Evolutionary conservation across 2,113 vertebrate genomes (phyloP), one percentile per base, ranked within the genome.

Genomic region (Callopanchax toddi): DNA sequence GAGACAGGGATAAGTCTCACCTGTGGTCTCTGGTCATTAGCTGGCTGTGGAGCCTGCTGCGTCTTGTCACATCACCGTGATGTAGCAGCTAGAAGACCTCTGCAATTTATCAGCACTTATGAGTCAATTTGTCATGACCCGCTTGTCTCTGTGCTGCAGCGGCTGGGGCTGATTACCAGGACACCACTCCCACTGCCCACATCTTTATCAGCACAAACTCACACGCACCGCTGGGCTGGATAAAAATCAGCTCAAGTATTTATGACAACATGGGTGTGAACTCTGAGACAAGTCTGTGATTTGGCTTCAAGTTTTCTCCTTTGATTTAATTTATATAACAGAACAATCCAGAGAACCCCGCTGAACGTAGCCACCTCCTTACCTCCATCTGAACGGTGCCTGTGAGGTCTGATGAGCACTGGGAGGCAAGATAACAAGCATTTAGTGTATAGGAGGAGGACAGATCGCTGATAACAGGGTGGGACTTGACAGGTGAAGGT

Each of bases 71-170:
- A 65, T 55, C 69, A 39, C 48, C 56, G 51, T 75, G 71, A 82
- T 82, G 71, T 70, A 72, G 73, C 77, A 71, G 56, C 61, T 56
- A 71, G 29, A 71, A 66, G 57, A 58, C 52, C 65, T 46, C 59
- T 5, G 43, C 88, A 81, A 91, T 92, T 91, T 90, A 90, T 90
- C 89, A 85, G 69, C 86, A 87, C 87, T 92, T 90, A 92, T 54
- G 55, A 84, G 84, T 83, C 86, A 87, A 92, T 92, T 91, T 90
- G 88, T 92, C 89, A 91, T 20, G 79, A 82, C 62, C 61, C 78
- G 51, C 77, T 46, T 53, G 21, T 60, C 45, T 67, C 52, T 25
- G 62, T 69, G 73, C 80, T 74, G 77, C 74, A 16, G 67, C 49
- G 55, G 56, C 75, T 61, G 9, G 23, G 34, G 29, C 67, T 83